Conservation (phyloP, 2,888 invertebrate species). For the Leucoma salicis region DNA sequence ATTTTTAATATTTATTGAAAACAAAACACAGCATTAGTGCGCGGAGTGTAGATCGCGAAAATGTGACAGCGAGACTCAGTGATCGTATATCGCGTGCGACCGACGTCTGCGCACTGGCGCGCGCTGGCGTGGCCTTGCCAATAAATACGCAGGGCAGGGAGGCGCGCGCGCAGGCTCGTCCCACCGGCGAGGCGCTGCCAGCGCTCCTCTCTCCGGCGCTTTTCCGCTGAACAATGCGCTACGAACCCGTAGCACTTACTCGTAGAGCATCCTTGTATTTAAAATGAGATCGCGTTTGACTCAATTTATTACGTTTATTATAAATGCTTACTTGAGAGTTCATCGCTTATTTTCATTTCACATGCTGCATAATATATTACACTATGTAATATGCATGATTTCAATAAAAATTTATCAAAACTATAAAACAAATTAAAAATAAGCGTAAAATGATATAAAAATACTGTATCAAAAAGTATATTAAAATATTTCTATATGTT, state of each 20-base stretch:
- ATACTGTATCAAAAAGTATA: background rate
- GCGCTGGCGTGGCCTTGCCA: slow-evolving; percentile 79
- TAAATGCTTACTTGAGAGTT: background rate
- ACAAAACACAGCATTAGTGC: slow-evolving; percentile 62
- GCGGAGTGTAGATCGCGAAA: slow-evolving; percentile 61
- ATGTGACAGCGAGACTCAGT: slow-evolving; percentile 54
- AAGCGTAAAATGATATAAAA: background rate
- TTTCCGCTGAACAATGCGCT: slow-evolving; percentile 48
- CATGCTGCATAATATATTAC: background rate
- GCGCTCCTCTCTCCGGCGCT: slow-evolving; percentile 67
- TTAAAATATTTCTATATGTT: too few relatives aligned
- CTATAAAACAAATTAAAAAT: background rate
- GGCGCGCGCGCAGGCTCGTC: slow-evolving; percentile 64
- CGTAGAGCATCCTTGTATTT: slow-evolving; percentile 49
- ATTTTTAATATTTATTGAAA: slow-evolving; percentile 37
- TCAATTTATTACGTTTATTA: background rate
- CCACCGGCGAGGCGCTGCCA: slow-evolving; percentile 47
- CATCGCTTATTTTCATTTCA: background rate
- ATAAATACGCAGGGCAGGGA: slow-evolving; percentile 71
- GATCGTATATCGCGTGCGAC: slow-evolving; percentile 71
- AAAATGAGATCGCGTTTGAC: background rate
- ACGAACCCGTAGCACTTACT: slow-evolving; percentile 50
- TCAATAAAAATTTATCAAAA: background rate
- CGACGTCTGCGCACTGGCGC: slow-evolving; percentile 76
- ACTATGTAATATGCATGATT: too few relatives aligned